These are phyloP conservation scores for Eleutherodactylus coqui DNA, from an alignment of 2,797 vertebrate genomes.

Conservation along the genomic window DNA sequence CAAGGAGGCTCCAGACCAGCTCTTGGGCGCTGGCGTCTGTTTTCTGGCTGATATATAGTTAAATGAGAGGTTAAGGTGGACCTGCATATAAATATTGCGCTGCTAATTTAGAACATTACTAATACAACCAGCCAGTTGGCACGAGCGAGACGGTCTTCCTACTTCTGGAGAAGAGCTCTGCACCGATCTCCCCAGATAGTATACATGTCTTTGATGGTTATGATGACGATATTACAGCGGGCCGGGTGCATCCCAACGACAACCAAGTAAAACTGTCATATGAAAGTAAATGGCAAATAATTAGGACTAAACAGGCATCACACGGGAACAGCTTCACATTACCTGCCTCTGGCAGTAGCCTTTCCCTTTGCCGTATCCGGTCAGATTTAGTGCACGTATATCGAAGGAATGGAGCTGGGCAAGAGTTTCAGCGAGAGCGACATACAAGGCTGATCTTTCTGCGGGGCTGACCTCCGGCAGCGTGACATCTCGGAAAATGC, in stretches of 20 bases:
- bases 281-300: not conserved
- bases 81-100: not conserved
- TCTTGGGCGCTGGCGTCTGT: too few species aligned
- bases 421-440: slow-evolving; percentile 83
- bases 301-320: too few species aligned
- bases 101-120: not conserved
- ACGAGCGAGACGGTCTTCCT: too few species aligned
- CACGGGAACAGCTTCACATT: slow-evolving; percentile 22
- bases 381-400: slow-evolving; percentile 77
- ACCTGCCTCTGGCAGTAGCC: slow-evolving; percentile 94
- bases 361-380: slow-evolving; percentile 82
- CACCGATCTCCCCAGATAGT: too few species aligned
- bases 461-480: slow-evolving; percentile 80
- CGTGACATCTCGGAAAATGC: slow-evolving; percentile 85
- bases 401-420: slow-evolving; percentile 85
- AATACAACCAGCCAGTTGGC: not conserved
- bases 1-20: too few species aligned
- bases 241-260: too few species aligned
- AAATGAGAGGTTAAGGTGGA: not conserved
- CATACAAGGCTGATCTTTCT: slow-evolving; percentile 86
- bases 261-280: not conserved
- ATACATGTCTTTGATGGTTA: not conserved
- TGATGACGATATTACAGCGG: not conserved
- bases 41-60: not conserved
- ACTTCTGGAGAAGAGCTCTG: too few species aligned